Percentiles rank a stretch among this genome's conserved stretches.
Conservation (phyloP, 2,113 vertebrate species). For the Herpetotheres cachinnans region DNA sequence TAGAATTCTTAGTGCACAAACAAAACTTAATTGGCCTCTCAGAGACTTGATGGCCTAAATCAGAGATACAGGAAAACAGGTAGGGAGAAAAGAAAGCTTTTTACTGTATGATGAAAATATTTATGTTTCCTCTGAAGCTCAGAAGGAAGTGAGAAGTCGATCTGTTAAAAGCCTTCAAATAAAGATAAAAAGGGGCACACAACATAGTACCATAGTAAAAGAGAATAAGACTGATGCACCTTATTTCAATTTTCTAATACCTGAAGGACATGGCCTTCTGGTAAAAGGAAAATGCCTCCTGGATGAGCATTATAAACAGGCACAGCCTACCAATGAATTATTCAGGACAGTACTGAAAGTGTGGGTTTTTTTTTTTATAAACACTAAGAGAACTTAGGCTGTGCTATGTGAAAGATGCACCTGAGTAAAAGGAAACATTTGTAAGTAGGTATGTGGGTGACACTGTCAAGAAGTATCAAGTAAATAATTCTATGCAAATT, state of each 20-base stretch:
- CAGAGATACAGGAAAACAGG: not conserved
- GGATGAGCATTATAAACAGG: not conserved
- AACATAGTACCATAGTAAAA: not conserved
- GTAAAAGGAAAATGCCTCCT: not conserved
- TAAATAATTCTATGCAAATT: not conserved
- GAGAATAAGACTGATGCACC: not conserved
- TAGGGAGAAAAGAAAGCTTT: not conserved
- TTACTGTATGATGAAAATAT: not conserved
- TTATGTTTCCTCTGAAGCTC: not conserved
- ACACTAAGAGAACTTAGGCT: not conserved
- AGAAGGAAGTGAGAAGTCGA: not conserved
- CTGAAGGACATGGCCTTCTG: not conserved
- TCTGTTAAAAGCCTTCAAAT: not conserved
- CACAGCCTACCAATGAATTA: not conserved
- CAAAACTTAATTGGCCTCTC: conserved; percentile 29
- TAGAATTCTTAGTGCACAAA: not conserved
- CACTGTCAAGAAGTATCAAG: not conserved
- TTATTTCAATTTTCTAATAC: not conserved
- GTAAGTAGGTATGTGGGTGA: not conserved
- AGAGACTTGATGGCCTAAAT: not conserved
- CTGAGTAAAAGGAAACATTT: not conserved
- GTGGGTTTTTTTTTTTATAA: not conserved
- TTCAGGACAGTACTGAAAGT: not conserved
- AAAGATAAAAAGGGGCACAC: not conserved
- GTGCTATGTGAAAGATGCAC: not conserved